phyloP scores from a whole-genome alignment of 2,797 vertebrate genomes.

The Sardinella longiceps region DNA sequence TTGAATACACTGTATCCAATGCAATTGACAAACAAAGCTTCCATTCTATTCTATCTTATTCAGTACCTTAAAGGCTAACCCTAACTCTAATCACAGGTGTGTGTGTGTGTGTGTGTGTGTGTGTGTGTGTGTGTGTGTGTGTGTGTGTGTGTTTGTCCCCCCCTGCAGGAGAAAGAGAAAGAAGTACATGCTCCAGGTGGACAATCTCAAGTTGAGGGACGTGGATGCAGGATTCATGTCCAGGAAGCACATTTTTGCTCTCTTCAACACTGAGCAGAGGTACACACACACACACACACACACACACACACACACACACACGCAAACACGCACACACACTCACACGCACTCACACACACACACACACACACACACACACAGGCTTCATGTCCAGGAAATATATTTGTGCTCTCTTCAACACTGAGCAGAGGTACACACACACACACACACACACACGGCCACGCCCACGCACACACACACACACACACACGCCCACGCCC shows the following conservation, averaged over 20 bases:
- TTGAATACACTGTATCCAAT: too few relatives aligned
- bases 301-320: too few relatives aligned
- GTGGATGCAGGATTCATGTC: constrained; percentile 98
- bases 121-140: too few relatives aligned
- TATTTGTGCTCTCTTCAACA: constrained; percentile 98
- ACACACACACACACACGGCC: too few relatives aligned
- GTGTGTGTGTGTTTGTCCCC: constrained; percentile 11
- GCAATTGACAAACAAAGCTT: too few relatives aligned
- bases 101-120: background rate
- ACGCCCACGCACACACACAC: too few relatives aligned
- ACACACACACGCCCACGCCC: background rate
- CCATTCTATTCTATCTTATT: too few relatives aligned
- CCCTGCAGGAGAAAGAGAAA: constrained; percentile 77
- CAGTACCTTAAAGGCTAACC: too few relatives aligned
- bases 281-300: too few relatives aligned
- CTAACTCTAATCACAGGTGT: background rate
- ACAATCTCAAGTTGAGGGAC: constrained; percentile 92
- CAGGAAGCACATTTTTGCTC: constrained; percentile 92
- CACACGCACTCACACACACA: too few relatives aligned
- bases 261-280: constrained; percentile 96
- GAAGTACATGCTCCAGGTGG: constrained; percentile 92
- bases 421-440: constrained; percentile 98
- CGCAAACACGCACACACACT: too few relatives aligned
- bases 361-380: too few relatives aligned
- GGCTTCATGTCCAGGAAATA: constrained; percentile 99